phyloP scores from a whole-genome alignment of 2,113 vertebrate genomes.

The Bufo bufo region DNA sequence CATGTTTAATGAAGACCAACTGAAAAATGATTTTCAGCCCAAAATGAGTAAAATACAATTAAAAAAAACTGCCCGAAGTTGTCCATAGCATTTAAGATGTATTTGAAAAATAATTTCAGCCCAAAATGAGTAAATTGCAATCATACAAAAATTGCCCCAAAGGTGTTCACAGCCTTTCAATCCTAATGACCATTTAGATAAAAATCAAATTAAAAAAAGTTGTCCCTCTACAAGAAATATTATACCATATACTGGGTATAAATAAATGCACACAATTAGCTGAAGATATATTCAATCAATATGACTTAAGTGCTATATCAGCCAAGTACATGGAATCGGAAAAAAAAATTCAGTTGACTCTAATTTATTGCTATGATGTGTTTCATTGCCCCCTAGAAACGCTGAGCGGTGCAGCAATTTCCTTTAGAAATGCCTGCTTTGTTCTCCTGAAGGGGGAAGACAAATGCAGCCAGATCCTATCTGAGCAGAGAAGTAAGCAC shows the following conservation, averaged over 20 bases:
- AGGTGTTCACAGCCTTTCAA: not conserved
- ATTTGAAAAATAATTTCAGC: no score
- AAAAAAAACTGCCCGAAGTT: no score
- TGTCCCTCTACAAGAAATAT: not conserved
- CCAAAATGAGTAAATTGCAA: no score
- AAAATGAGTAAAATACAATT: no score
- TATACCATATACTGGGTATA: not conserved
- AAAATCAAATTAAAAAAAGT: not conserved
- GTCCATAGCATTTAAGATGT: no score
- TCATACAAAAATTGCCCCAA: not conserved
- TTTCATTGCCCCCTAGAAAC: conserved; percentile 10
- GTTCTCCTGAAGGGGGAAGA: conserved; percentile 26
- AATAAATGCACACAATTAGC: not conserved
- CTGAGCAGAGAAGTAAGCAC: conserved; percentile 18
- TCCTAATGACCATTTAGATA: not conserved
- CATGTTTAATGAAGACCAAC: no score
- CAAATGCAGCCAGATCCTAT: conserved; percentile 38
- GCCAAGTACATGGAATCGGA: not conserved
- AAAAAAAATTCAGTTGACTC: not conserved
- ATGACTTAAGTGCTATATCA: not conserved
- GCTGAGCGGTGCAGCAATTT: conserved; percentile 28
- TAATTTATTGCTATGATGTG: conserved; percentile 31
- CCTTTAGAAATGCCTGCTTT: conserved; percentile 32
- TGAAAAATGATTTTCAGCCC: no score
- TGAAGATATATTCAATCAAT: not conserved